These are phyloP conservation scores for Stegana nigrithorax DNA, from an alignment of 2,888 invertebrate genomes.

Conservation along the genomic window DNA sequence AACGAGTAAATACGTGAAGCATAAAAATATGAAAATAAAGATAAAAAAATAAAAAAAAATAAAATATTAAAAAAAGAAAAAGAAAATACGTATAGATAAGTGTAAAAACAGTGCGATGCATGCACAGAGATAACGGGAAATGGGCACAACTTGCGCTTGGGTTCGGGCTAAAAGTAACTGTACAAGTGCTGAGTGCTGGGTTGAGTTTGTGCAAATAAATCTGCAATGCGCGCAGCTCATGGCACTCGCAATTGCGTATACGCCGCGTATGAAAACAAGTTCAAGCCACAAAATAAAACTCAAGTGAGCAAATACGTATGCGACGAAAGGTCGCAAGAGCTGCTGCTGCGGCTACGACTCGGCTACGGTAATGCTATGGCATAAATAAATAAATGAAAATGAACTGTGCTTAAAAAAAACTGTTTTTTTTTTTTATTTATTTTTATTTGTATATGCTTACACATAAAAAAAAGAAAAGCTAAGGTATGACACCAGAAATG, in stretches of 20 bases:
- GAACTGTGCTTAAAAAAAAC: not conserved
- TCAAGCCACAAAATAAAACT: slow-evolving; percentile 15
- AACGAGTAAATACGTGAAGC: slow-evolving; percentile 30
- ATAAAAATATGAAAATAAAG: slow-evolving; percentile 35
- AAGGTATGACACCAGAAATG: slow-evolving; percentile 26
- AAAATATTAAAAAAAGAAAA: slow-evolving; percentile 2
- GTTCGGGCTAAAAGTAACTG: slow-evolving; percentile 26
- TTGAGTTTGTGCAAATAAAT: slow-evolving; percentile 12
- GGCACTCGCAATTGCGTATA: slow-evolving; percentile 40
- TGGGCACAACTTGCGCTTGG: slow-evolving; percentile 43
- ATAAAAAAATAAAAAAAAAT: slow-evolving; percentile 14
- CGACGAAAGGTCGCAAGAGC: too few relatives aligned
- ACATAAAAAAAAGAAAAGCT: slow-evolving; percentile 1
- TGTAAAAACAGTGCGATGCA: slow-evolving; percentile 45
- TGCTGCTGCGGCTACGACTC: too few relatives aligned
- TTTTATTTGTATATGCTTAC: not conserved
- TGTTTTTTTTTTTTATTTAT: too few relatives aligned
- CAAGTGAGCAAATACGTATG: not conserved
- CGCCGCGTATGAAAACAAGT: slow-evolving; percentile 30
- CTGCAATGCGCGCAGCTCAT: slow-evolving; percentile 7
- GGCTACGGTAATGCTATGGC: too few relatives aligned
- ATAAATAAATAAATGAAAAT: slow-evolving; percentile 6
- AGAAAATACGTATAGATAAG: too few relatives aligned
- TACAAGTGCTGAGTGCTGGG: too few relatives aligned
- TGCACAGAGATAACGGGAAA: slow-evolving; percentile 50